Base-by-base conservation (phyloP, 2,888 invertebrate genomes). In the Alitta virens region DNA sequence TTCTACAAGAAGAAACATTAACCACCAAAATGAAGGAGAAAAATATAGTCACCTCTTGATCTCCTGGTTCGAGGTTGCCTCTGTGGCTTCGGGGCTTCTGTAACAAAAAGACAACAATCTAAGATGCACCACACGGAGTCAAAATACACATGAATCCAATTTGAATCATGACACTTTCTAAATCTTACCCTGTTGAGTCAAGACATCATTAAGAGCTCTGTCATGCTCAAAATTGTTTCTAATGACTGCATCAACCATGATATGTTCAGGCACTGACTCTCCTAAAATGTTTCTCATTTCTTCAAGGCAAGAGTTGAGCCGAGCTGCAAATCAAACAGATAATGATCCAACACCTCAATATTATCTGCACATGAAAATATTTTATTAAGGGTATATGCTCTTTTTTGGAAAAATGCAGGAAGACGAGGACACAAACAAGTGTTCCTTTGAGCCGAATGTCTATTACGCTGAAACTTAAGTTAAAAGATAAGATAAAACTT, bases 281-380 rank as follows among this genome's bases (percentile, higher is more conserved):
- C 92, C 94, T 56, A 94, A 85, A 7, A 92, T 87, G 78, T 89
- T 88, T 63, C 89, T 87, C 40, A 95, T 86, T 76, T 90, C 89
- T 74, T 93, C 92, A 59, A 94, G 84, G 73, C 94, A 94, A 0
- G 92, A 91, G 77, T 89, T 87, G 1, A 95, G 84, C 76, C 88
- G 88, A 0, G 87, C 89, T 83, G 67, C 14, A 71, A 46, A 12
- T 40, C 9, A 40, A 40, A n/a, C n/a, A n/a, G n/a, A n/a, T n/a
- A n/a, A n/a, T n/a, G n/a, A n/a, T n/a, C n/a, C n/a, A n/a, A n/a
- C n/a, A n/a, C n/a, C n/a, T n/a, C n/a, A n/a, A n/a, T n/a, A n/a
- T n/a, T n/a, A n/a, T n/a, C n/a, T n/a, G n/a, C n/a, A n/a, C n/a
- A n/a, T n/a, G n/a, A n/a, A n/a, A n/a, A n/a, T n/a, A n/a, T n/a